Evolutionary conservation across 2,113 vertebrate species (phyloP), one percentile per base, ranked within the genome.

Genomic region (Hemicordylus capensis): DNA sequence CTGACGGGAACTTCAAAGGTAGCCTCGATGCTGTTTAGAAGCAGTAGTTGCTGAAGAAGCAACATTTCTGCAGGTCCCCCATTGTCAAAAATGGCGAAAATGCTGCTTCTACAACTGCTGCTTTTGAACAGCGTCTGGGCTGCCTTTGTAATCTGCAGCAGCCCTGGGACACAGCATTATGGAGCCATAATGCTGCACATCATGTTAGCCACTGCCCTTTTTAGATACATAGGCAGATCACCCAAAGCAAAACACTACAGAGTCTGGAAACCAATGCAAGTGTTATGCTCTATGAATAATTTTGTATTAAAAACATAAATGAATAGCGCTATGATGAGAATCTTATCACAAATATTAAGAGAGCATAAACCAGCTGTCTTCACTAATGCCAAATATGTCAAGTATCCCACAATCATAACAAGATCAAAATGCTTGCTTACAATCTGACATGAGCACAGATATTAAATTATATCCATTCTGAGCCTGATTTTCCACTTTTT

Each of bases 361-460:
- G 83, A 94, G 85, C 80, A 90, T 90, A 95, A 93, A 93, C 88
- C 88, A 80, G 19, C 80, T 83, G 91, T 92, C 90, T 91, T 95
- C 92, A 95, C 91, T 94, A 94, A 95, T 91, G 94, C 88, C 93
- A 95, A 89, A 92, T 94, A 94, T 93, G 95, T 91, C 22, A 80
- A 90, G 90, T 84, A 92, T 92, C 93, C 92, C 91, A 93, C 89
- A 91, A 92, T 91, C 89, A 90, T 88, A 79, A 88, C 83, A 90
- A 90, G 93, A 93, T 88, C 91, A 90, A 88, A 93, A 92, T 90
- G 85, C 84, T 79, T 90, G 89, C 89, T 88, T 94, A 86, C 81
- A 39, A 90, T 90, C 64, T 89, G 92, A 87, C 93, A 94, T 92
- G 92, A 93, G 91, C 94, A 93, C 90, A 86, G 85, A 90, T 93